Evolutionary conservation across 2,113 vertebrate species (phyloP).

Genomic region (Motacilla alba): DNA sequence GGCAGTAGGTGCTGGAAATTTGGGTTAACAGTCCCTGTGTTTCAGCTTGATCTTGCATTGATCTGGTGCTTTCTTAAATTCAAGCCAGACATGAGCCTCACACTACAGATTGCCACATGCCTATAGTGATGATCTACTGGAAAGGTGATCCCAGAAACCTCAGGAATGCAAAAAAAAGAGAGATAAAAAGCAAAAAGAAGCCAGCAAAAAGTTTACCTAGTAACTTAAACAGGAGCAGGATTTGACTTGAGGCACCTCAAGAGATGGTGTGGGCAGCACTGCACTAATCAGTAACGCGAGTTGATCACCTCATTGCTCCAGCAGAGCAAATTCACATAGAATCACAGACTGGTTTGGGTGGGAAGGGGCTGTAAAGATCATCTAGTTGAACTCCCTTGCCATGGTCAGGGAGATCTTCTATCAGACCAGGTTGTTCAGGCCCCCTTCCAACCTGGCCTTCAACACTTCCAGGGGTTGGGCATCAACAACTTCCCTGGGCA

Average conservation of each 20-base stretch:
- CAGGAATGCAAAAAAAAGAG: neutral
- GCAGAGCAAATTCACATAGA: neutral
- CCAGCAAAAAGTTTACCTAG: neutral
- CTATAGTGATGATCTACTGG: neutral
- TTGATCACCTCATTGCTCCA: neutral
- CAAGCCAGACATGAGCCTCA: neutral
- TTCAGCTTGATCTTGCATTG: neutral
- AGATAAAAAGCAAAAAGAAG: neutral
- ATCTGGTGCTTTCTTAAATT: neutral
- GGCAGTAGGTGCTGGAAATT: neutral
- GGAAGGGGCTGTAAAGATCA: neutral
- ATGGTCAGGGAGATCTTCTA: neutral
- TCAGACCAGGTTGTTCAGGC: neutral
- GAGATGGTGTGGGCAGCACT: neutral
- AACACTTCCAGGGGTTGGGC: neutral
- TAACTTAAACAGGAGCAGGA: neutral
- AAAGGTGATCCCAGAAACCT: neutral
- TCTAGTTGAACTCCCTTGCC: neutral
- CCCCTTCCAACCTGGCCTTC: neutral
- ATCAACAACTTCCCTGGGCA: neutral
- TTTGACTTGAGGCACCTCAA: neutral
- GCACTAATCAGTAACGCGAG: rapidly evolving
- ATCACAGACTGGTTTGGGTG: neutral
- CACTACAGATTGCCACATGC: neutral
- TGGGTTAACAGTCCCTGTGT: neutral